These are phyloP conservation scores for Sphaerophoria rueppellii DNA, from an alignment of 2,888 invertebrate genomes.

Conservation along the genomic window DNA sequence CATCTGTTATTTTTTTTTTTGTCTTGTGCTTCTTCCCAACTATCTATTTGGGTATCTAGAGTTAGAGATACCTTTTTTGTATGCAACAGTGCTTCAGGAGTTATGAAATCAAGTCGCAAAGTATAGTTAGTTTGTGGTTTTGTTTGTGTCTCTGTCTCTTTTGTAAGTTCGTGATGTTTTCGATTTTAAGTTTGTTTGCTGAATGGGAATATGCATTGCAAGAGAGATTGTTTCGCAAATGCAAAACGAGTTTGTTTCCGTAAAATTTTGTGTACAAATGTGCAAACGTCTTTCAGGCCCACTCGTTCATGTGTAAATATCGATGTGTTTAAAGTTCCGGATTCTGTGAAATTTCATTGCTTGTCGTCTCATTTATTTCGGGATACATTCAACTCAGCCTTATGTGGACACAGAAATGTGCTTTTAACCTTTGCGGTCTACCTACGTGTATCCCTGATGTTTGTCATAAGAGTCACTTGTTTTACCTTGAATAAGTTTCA, in stretches of 20 bases:
- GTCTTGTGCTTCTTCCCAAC: neutral
- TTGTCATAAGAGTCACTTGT: constrained; percentile 18
- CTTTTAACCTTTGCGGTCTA: constrained; percentile 43
- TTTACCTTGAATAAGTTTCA: constrained; percentile 61
- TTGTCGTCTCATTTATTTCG: neutral
- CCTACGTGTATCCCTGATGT: constrained; percentile 10
- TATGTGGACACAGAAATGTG: constrained; percentile 5
- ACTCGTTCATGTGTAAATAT: constrained; percentile 14
- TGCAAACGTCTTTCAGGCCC: neutral
- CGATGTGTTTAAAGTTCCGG: constrained; percentile 14
- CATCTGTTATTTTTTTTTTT: constrained; percentile 1
- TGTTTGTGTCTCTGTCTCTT: constrained; percentile 32
- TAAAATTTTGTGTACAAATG: constrained; percentile 8
- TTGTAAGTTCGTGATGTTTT: constrained; percentile 50
- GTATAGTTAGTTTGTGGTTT: constrained; percentile 41
- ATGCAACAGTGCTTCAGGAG: constrained; percentile 56
- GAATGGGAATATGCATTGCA: constrained; percentile 56
- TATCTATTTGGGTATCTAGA: neutral
- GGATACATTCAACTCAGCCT: constrained; percentile 4
- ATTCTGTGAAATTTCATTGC: constrained; percentile 11
- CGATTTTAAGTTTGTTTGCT: constrained; percentile 33
- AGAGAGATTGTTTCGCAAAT: constrained; percentile 52
- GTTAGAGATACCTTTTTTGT: constrained; percentile 37
- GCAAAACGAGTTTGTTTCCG: constrained; percentile 55
- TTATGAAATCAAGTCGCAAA: constrained; percentile 67